Evolutionary conservation across 2,113 vertebrate genomes (phyloP).

Genomic region (Natator depressus): DNA sequence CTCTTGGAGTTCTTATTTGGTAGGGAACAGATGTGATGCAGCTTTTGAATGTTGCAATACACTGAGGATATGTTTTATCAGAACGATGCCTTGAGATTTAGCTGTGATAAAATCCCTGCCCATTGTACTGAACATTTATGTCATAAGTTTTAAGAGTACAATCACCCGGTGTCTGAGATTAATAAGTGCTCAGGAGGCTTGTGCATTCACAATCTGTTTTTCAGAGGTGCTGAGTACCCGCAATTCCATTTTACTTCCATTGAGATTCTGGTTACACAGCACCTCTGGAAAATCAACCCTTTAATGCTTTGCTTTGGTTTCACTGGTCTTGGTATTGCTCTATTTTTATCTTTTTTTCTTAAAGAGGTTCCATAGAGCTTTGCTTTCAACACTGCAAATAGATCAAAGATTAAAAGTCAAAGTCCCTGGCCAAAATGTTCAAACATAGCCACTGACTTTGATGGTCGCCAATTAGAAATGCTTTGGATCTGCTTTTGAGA

Average conservation of each 20-base stretch:
- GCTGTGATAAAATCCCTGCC: not conserved
- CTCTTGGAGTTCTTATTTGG: not conserved
- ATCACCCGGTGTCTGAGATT: not conserved
- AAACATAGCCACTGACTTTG: not conserved
- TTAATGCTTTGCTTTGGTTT: not conserved
- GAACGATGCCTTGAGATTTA: fast-evolving
- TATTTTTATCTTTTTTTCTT: not conserved
- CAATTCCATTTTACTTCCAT: not conserved
- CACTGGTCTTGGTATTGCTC: not conserved
- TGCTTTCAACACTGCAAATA: not conserved
- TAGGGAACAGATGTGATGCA: not conserved
- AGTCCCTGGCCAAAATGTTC: not conserved
- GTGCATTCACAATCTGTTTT: not conserved
- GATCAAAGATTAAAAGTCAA: not conserved
- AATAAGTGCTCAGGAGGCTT: not conserved
- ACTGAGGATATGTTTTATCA: not conserved
- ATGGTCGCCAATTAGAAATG: not conserved
- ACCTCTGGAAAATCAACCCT: not conserved
- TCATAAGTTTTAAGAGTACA: not conserved
- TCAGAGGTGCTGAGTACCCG: not conserved
- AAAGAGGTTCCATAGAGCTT: not conserved
- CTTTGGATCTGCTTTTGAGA: not conserved
- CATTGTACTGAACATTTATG: not conserved
- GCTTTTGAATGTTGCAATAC: not conserved
- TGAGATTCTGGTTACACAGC: not conserved